Percentiles rank a stretch among this genome's conserved stretches.
phyloP scores from a whole-genome alignment of 30 jellyfish, hydroid and myxozoan genomes.

The Clytia hemisphaerica region DNA sequence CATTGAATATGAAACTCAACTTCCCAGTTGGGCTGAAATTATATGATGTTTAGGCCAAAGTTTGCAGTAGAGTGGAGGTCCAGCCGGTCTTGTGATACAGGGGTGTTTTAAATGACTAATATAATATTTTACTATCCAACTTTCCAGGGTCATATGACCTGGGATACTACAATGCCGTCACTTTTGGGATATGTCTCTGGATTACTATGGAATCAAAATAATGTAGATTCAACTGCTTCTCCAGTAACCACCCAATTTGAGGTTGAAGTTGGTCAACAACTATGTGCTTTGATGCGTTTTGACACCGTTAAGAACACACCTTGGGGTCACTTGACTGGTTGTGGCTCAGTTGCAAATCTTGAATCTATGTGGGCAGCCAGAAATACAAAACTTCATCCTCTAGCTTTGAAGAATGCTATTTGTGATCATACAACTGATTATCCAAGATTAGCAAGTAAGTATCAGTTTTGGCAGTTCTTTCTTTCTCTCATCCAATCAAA shows the following conservation, averaged over 20 bases:
- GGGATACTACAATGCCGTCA: constrained; percentile 38
- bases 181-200: constrained; percentile 37
- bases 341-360: constrained; percentile 38
- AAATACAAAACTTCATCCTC: constrained; percentile 25
- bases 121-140: neutral
- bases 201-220: constrained; percentile 40
- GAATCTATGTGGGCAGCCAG: constrained; percentile 52
- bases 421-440: too few relatives aligned
- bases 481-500: too few relatives aligned
- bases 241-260: constrained; percentile 29
- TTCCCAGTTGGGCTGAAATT: too few relatives aligned
- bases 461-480: too few relatives aligned
- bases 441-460: too few relatives aligned
- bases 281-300: constrained; percentile 28
- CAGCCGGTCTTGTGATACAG: too few relatives aligned
- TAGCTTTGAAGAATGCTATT: constrained; percentile 37
- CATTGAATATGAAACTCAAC: too few relatives aligned
- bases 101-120: too few relatives aligned
- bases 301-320: neutral
- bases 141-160: constrained; percentile 41
- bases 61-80: too few relatives aligned
- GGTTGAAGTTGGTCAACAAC: constrained; percentile 21
- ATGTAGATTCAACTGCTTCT: constrained; percentile 33
- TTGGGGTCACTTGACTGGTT: constrained; percentile 45
- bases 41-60: too few relatives aligned